phyloP scores from a whole-genome alignment of 2,888 invertebrate species.

The Agriopis marginaria region DNA sequence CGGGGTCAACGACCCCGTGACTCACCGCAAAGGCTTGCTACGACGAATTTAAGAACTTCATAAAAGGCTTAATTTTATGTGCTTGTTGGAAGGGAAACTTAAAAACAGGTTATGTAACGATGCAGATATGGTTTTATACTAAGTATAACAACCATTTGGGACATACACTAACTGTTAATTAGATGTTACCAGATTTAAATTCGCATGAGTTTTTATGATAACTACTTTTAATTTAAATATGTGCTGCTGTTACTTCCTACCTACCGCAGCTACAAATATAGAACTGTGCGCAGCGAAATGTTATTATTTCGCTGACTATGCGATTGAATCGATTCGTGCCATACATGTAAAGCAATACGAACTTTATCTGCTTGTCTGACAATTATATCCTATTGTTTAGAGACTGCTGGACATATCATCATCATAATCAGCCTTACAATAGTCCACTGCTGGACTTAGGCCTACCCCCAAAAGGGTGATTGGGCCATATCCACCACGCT shows the following conservation, averaged over 20 bases:
- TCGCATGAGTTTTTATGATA: background rate
- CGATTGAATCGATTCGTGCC: background rate
- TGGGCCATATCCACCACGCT: no score
- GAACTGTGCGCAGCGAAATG: background rate
- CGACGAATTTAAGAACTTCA: constrained; percentile 61
- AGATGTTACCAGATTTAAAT: constrained; percentile 16
- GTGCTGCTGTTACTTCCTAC: background rate
- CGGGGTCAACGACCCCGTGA: constrained; percentile 77
- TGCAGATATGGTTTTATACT: constrained; percentile 28
- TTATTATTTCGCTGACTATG: no score
- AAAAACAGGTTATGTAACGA: constrained; percentile 32
- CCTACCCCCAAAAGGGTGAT: no score
- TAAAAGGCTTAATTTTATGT: constrained; percentile 38
- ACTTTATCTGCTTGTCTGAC: no score
- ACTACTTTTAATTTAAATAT: no score
- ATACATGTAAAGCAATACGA: background rate
- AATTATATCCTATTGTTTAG: no score
- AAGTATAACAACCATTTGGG: constrained; percentile 12
- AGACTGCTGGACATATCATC: no score
- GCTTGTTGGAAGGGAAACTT: constrained; percentile 20
- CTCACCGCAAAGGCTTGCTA: constrained; percentile 68
- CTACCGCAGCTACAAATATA: background rate
- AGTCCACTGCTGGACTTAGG: no score
- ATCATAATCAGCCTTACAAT: no score
- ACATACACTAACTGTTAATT: constrained; percentile 20